These are phyloP conservation scores for Otolemur crassicaudatus DNA, from an alignment of 2,797 vertebrate species.

Conservation along the genomic window DNA sequence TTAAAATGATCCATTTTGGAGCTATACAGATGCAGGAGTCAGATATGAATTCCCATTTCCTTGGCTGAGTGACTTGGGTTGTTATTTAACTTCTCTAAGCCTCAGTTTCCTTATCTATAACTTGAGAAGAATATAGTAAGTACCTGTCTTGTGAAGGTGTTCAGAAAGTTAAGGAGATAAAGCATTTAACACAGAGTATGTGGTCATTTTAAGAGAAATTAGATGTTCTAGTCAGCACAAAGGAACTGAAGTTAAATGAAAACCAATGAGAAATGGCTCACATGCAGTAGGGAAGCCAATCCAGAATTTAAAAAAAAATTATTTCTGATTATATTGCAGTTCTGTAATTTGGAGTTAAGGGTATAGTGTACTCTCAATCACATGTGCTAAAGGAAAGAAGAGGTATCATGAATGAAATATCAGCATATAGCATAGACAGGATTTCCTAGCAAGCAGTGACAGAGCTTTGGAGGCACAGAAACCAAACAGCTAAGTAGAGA, in stretches of 20 bases:
- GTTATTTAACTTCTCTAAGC: constrained; percentile 50
- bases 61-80: constrained; percentile 39
- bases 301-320: neutral
- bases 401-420: neutral
- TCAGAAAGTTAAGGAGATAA: constrained; percentile 62
- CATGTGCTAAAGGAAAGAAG: neutral
- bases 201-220: constrained; percentile 51
- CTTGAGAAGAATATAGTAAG: constrained; percentile 40
- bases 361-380: neutral
- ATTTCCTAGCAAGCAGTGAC: neutral
- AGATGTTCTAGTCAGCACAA: neutral
- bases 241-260: constrained; percentile 33
- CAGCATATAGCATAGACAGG: neutral
- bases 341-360: neutral
- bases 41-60: constrained; percentile 53
- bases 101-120: constrained; percentile 67
- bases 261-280: constrained; percentile 5
- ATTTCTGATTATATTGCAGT: neutral
- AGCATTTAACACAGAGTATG: constrained; percentile 9
- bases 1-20: constrained; percentile 33
- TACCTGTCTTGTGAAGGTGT: neutral
- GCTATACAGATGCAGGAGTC: neutral
- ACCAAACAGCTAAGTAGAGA: neutral
- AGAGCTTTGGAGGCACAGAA: neutral
- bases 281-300: neutral